Evolutionary conservation across 2,113 vertebrate species (phyloP).

Genomic region (Chloroceryle aenea): DNA sequence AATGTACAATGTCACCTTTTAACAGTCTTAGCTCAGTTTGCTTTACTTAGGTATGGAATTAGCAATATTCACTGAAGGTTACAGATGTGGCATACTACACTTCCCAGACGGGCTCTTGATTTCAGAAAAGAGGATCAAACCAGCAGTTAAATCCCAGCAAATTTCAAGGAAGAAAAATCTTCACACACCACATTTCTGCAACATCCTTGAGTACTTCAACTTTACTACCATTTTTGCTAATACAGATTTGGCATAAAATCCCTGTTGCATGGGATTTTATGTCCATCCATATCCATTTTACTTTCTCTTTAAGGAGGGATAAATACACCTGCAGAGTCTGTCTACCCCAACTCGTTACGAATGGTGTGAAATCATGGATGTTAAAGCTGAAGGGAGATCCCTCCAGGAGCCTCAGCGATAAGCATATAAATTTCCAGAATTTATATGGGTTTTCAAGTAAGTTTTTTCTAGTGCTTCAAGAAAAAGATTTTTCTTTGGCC

Average conservation of each 20-base stretch:
- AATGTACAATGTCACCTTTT: constrained; percentile 34
- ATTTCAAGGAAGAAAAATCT: neutral
- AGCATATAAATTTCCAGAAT: neutral
- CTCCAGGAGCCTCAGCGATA: neutral
- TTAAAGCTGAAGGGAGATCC: neutral
- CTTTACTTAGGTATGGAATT: neutral
- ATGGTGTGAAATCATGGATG: neutral
- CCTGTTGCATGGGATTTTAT: neutral
- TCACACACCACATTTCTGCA: neutral
- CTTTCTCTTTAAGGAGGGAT: neutral
- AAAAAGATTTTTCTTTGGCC: neutral
- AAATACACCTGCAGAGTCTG: neutral
- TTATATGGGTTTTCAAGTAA: neutral
- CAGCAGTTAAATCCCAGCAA: neutral
- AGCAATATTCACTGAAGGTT: neutral
- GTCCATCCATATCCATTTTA: neutral
- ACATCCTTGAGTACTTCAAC: neutral
- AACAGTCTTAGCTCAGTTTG: neutral
- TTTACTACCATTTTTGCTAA: neutral
- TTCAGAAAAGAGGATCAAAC: neutral
- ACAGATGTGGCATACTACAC: neutral
- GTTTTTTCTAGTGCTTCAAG: neutral
- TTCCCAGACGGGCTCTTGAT: neutral
- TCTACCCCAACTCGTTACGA: neutral
- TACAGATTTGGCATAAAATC: neutral